These are phyloP conservation scores for Heliconius eleuchia DNA, from an alignment of 1,140 invertebrate species.

Conservation along the genomic window DNA sequence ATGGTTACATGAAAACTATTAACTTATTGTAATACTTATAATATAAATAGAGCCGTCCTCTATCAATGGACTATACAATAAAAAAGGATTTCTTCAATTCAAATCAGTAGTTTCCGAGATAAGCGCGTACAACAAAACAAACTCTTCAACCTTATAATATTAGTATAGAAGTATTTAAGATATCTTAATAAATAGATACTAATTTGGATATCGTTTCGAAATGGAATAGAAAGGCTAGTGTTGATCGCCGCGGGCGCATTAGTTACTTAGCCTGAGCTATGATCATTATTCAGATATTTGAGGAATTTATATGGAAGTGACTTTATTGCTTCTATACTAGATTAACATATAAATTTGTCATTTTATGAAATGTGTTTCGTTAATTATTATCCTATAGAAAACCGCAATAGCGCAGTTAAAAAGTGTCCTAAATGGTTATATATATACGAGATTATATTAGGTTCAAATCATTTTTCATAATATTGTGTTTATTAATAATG, in stretches of 20 bases:
- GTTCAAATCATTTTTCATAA: background rate
- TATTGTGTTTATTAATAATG: background rate
- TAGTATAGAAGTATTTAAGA: no score
- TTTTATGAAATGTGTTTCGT: background rate
- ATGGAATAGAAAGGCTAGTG: background rate
- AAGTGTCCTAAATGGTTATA: no score
- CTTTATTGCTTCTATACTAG: background rate
- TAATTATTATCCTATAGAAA: background rate
- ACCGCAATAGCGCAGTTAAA: no score
- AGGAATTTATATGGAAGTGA: background rate
- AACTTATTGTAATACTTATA: no score
- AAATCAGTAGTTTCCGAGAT: no score
- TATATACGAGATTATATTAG: background rate
- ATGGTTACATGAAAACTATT: no score
- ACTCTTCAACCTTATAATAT: no score
- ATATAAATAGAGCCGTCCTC: no score
- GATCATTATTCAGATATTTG: conserved; percentile 10
- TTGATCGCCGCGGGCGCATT: background rate
- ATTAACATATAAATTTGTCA: background rate
- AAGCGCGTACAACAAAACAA: no score
- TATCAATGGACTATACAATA: no score
- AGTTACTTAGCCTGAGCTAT: background rate
- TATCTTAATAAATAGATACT: background rate
- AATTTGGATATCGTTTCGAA: background rate
- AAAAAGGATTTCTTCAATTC: no score